Conservation (phyloP, 37 sponge, comb jelly and placozoan species). For the Ephydatia muelleri region DNA sequence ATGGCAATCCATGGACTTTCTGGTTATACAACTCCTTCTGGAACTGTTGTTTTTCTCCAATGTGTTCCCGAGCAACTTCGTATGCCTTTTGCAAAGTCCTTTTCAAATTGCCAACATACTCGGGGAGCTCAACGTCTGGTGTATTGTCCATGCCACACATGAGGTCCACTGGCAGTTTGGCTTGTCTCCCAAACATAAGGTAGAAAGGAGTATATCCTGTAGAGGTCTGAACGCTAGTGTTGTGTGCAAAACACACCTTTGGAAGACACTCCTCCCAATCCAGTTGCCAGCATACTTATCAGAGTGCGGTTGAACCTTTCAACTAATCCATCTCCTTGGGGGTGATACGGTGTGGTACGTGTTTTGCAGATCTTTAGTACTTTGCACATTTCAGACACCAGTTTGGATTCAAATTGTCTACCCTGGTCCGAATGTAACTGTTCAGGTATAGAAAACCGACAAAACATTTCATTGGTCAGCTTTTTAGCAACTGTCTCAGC, state of each 20-base stretch:
- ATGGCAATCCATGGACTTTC: constrained; percentile 36
- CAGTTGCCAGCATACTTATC: constrained; percentile 27
- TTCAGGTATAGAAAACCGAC: constrained; percentile 49
- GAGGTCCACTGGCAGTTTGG: constrained; percentile 34
- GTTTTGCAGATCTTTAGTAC: constrained; percentile 34
- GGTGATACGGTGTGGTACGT: constrained; percentile 57
- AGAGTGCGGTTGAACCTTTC: constrained; percentile 58
- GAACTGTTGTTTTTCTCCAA: neutral
- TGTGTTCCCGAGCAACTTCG: neutral
- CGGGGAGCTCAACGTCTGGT: neutral
- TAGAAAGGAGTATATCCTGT: constrained; percentile 37
- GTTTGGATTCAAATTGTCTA: constrained; percentile 44
- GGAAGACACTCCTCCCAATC: constrained; percentile 40
- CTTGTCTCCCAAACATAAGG: constrained; percentile 55
- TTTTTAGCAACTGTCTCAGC: constrained; percentile 48
- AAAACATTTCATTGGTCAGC: constrained; percentile 42
- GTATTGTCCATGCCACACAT: constrained; percentile 9
- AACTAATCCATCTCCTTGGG: constrained; percentile 60
- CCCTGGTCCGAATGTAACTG: constrained; percentile 51
- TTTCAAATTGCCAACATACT: constrained; percentile 21
- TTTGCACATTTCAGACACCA: constrained; percentile 38
- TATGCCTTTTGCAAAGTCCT: constrained; percentile 14
- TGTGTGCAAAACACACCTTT: constrained; percentile 35
- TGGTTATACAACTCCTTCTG: constrained; percentile 37
- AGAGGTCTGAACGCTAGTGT: constrained; percentile 28